These are phyloP conservation scores for Nemurella pictetii DNA, from an alignment of 2,888 invertebrate species.

Conservation along the genomic window DNA sequence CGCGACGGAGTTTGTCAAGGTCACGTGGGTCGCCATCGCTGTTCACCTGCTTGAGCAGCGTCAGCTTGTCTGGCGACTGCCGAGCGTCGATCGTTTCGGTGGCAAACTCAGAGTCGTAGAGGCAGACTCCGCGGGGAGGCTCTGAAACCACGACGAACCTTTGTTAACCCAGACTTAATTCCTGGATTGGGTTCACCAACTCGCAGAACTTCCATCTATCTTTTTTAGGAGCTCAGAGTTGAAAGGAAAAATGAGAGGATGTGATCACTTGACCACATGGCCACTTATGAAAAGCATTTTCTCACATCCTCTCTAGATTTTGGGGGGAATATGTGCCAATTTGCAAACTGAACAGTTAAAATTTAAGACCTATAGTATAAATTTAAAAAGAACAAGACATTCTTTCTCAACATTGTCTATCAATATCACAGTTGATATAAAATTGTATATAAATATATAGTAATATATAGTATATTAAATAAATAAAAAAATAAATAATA, in stretches of 20 bases:
- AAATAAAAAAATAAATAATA: not conserved
- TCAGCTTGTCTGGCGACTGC: conserved; percentile 50
- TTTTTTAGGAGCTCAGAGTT: too few relatives aligned
- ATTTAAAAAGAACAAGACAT: not conserved
- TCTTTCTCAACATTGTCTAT: too few relatives aligned
- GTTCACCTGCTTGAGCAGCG: conserved; percentile 55
- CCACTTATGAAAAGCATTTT: too few relatives aligned
- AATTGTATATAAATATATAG: not conserved
- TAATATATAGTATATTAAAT: conserved; percentile 1
- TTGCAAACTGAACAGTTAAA: not conserved
- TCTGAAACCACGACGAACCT: conserved; percentile 56
- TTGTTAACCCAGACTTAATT: too few relatives aligned
- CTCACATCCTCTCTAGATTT: too few relatives aligned
- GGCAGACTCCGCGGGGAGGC: conserved; percentile 66
- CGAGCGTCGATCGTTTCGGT: conserved; percentile 58
- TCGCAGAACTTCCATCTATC: too few relatives aligned
- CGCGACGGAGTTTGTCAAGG: not conserved
- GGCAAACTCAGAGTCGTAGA: conserved; percentile 61
- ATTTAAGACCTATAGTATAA: not conserved
- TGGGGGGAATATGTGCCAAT: not conserved
- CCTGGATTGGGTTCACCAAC: too few relatives aligned
- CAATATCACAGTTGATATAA: too few relatives aligned
- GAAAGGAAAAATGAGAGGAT: too few relatives aligned
- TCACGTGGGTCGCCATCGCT: conserved; percentile 55
- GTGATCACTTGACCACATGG: too few relatives aligned